Evolutionary conservation across 2,797 vertebrate genomes (phyloP).

Genomic region (Allobates femoralis): DNA sequence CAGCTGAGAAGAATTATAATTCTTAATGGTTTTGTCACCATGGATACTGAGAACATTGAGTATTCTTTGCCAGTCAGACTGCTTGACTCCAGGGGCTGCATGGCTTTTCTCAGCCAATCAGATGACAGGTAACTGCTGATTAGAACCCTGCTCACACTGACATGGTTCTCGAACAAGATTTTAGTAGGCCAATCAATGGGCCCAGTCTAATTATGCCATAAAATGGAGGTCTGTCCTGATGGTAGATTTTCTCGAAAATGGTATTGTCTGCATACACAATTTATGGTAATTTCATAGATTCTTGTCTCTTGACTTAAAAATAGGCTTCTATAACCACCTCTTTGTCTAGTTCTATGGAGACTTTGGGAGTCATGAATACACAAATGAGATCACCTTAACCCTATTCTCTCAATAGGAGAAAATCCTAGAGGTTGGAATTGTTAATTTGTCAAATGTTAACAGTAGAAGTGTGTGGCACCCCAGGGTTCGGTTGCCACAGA

Average conservation of each 20-base stretch:
- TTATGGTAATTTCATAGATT: background rate
- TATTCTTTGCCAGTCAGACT: background rate
- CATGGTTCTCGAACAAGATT: background rate
- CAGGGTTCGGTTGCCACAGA: no score
- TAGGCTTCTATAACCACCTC: no score
- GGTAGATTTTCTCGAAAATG: background rate
- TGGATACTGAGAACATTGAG: background rate
- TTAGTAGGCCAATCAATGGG: background rate
- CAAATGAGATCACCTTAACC: background rate
- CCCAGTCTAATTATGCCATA: background rate
- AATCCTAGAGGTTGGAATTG: background rate
- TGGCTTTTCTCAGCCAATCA: background rate
- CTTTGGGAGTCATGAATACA: background rate
- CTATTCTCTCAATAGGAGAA: background rate
- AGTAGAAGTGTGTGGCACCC: no score
- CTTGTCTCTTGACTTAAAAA: no score
- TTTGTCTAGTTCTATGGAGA: background rate
- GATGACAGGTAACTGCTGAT: background rate
- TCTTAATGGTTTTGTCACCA: no score
- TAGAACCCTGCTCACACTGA: background rate
- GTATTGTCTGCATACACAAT: background rate
- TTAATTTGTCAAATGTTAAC: no score
- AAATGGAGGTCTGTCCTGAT: background rate
- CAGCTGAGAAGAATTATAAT: no score
- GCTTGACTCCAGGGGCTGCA: background rate